These are phyloP conservation scores for Eucriotettix oculatus DNA, from an alignment of 2,888 invertebrate genomes.

Conservation along the genomic window DNA sequence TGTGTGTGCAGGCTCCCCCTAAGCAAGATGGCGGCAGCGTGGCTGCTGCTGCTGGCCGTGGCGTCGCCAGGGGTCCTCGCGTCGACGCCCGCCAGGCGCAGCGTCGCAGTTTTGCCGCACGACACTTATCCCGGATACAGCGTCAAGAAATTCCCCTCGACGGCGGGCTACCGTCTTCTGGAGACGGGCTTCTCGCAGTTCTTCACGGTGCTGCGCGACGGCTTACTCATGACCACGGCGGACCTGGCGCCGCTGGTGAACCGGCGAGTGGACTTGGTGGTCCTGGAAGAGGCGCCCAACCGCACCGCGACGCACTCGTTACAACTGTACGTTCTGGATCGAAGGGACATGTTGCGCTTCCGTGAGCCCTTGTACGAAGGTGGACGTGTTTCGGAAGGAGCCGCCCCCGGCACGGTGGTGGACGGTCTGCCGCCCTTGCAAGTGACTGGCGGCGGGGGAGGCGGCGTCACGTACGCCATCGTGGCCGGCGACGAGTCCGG, in stretches of 20 bases:
- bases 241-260: slow-evolving; percentile 68
- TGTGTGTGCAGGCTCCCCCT: too few species aligned
- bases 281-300: slow-evolving; percentile 67
- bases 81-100: background rate
- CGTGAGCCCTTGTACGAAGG: slow-evolving; percentile 45
- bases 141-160: slow-evolving; percentile 56
- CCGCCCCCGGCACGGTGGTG: slow-evolving; percentile 52
- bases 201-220: slow-evolving; percentile 75
- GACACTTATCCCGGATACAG: slow-evolving; percentile 82
- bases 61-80: background rate
- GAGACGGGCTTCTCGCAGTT: slow-evolving; percentile 70
- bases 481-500: slow-evolving; percentile 58
- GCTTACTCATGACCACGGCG: slow-evolving; percentile 79
- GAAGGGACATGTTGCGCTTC: slow-evolving; percentile 66
- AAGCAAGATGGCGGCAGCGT: background rate
- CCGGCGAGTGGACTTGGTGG: slow-evolving; percentile 61
- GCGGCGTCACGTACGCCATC: slow-evolving; percentile 64
- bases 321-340: slow-evolving; percentile 67
- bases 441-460: slow-evolving; percentile 31
- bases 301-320: slow-evolving; percentile 63
- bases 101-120: slow-evolving; percentile 56
- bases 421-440: slow-evolving; percentile 53
- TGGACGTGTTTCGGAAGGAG: slow-evolving; percentile 55
- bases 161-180: slow-evolving; percentile 43
- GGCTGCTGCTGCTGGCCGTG: background rate